Evolutionary conservation across 2,888 invertebrate species (phyloP).

Genomic region (Sturmia bella): DNA sequence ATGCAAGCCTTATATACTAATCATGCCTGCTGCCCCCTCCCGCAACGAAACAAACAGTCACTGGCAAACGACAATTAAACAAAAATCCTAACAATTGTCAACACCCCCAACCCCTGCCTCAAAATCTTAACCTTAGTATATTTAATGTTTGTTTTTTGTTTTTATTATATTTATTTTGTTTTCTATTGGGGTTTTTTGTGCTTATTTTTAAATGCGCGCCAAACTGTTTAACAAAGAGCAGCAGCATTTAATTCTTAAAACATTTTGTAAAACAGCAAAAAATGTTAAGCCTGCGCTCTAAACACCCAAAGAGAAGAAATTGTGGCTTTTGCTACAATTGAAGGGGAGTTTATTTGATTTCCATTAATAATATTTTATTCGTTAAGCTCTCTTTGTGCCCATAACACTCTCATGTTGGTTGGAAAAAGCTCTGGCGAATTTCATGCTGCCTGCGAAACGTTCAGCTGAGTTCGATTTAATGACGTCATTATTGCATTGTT

Average conservation of each 20-base stretch:
- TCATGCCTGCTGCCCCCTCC: slow-evolving; percentile 6
- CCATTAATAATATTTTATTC: slow-evolving; percentile 4
- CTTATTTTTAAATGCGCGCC: slow-evolving; percentile 68
- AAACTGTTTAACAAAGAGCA: slow-evolving; percentile 61
- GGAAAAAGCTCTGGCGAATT: slow-evolving; percentile 8
- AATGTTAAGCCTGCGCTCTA: slow-evolving; percentile 63
- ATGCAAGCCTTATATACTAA: slow-evolving; percentile 1
- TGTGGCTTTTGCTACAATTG: not conserved
- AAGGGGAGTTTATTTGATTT: slow-evolving; percentile 52
- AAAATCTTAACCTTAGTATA: slow-evolving; percentile 11
- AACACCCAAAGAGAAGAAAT: slow-evolving; percentile 12
- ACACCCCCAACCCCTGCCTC: slow-evolving; percentile 61
- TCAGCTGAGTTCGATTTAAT: slow-evolving; percentile 37
- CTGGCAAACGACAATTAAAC: slow-evolving; percentile 47
- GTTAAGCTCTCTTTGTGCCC: slow-evolving; percentile 36
- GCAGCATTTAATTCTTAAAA: slow-evolving; percentile 25
- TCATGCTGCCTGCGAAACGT: not conserved
- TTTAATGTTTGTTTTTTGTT: slow-evolving; percentile 22
- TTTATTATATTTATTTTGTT: not conserved
- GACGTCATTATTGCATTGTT: slow-evolving; percentile 63
- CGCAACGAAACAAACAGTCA: slow-evolving; percentile 4
- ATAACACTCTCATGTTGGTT: not conserved
- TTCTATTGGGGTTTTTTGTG: slow-evolving; percentile 27
- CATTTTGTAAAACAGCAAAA: slow-evolving; percentile 27
- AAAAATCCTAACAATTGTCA: slow-evolving; percentile 67